Evolutionary conservation across 2,888 invertebrate genomes (phyloP).

Genomic region (Maniola hyperantus): DNA sequence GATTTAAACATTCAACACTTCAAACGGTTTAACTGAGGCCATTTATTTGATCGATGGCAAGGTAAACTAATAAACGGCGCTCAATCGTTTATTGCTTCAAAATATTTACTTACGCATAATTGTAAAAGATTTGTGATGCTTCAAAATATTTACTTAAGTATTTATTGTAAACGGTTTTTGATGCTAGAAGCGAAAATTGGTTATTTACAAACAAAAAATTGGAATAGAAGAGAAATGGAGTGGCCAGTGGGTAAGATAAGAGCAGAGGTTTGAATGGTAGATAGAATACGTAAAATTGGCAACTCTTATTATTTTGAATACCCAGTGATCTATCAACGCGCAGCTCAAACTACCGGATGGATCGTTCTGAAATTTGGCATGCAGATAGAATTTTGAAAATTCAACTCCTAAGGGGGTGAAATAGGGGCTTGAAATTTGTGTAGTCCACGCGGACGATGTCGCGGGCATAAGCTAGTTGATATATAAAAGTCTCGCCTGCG

Average conservation of each 20-base stretch:
- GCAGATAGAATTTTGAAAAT: too few relatives aligned
- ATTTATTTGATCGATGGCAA: conserved; percentile 21
- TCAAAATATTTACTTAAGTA: conserved; percentile 17
- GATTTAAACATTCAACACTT: conserved; percentile 25
- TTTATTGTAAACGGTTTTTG: not conserved
- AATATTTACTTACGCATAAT: conserved; percentile 19
- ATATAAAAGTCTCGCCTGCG: conserved; percentile 38
- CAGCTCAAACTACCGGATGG: too few relatives aligned
- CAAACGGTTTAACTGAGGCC: conserved; percentile 26
- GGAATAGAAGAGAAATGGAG: too few relatives aligned
- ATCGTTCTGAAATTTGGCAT: too few relatives aligned
- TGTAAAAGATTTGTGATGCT: not conserved
- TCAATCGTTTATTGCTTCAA: not conserved
- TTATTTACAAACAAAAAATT: too few relatives aligned
- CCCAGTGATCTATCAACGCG: not conserved
- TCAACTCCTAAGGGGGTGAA: too few relatives aligned
- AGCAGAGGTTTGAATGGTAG: too few relatives aligned
- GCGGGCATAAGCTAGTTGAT: too few relatives aligned
- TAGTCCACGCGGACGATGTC: conserved; percentile 1
- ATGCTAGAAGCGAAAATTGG: not conserved
- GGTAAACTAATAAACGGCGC: conserved; percentile 7
- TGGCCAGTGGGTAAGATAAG: too few relatives aligned
- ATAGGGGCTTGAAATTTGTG: too few relatives aligned
- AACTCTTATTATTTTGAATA: too few relatives aligned
- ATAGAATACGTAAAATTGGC: too few relatives aligned